These are phyloP conservation scores for Carcina quercana DNA, from an alignment of 2,888 invertebrate species.

Conservation along the genomic window DNA sequence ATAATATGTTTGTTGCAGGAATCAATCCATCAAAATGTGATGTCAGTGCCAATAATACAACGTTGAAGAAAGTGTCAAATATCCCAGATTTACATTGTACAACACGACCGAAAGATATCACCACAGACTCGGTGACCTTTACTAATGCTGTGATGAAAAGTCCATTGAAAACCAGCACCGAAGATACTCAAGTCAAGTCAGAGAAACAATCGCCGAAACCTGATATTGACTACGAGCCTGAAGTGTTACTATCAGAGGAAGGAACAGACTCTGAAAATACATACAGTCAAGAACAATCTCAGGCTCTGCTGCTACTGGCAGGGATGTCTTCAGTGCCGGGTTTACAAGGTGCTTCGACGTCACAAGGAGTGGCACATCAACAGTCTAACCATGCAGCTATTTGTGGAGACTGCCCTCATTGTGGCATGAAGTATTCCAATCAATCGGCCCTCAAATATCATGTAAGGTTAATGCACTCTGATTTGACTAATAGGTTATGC, in stretches of 20 bases:
- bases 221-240: constrained; percentile 64
- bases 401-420: constrained; percentile 80
- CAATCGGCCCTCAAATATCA: constrained; percentile 81
- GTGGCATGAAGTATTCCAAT: constrained; percentile 80
- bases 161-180: constrained; percentile 41
- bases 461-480: constrained; percentile 80
- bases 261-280: constrained; percentile 46
- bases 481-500: constrained; percentile 78
- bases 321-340: constrained; percentile 54
- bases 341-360: constrained; percentile 50
- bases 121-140: constrained; percentile 36
- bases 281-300: constrained; percentile 53
- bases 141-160: constrained; percentile 44
- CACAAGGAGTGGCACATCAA: constrained; percentile 52
- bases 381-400: constrained; percentile 69
- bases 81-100: constrained; percentile 38
- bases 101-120: constrained; percentile 44
- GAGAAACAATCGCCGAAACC: constrained; percentile 64
- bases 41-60: constrained; percentile 39
- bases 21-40: constrained; percentile 66
- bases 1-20: constrained; percentile 43
- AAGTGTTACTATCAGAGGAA: constrained; percentile 61
- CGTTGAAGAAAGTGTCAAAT: constrained; percentile 48
- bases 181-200: constrained; percentile 52
- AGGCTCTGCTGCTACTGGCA: constrained; percentile 49